A percentile compares a stretch with the other conserved stretches of the same genome.
Evolutionary conservation across 2,888 invertebrate genomes (phyloP).

Genomic region (Imbricaverruca yamaguchii): DNA sequence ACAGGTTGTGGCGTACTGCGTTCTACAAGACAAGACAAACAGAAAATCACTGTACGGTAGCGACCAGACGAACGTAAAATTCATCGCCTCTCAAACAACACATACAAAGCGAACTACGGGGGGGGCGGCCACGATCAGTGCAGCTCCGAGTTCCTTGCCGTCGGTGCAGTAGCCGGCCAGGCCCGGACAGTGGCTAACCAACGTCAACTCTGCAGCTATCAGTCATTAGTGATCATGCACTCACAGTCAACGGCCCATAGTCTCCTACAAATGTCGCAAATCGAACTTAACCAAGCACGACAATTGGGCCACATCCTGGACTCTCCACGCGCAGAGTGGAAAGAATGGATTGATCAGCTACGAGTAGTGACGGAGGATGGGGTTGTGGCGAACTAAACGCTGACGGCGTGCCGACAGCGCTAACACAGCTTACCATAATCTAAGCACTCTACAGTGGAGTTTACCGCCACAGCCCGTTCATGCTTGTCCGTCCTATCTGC

Average conservation of each 20-base stretch:
- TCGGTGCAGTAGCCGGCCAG: not conserved
- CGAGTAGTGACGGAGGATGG: no score
- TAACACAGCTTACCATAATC: no score
- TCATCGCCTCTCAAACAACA: not conserved
- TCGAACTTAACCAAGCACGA: not conserved
- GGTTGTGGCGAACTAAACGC: no score
- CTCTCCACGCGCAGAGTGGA: no score
- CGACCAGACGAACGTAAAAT: not conserved
- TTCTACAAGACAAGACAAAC: constrained; percentile 41
- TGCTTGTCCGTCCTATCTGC: not conserved
- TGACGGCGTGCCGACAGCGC: no score
- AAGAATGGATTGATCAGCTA: no score
- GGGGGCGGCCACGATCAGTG: not conserved
- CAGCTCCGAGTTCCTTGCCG: no score
- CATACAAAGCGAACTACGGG: not conserved
- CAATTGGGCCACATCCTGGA: not conserved
- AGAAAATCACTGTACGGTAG: not conserved
- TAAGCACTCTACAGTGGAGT: no score
- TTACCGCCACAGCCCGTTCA: not conserved
- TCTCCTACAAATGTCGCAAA: not conserved
- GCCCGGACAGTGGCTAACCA: not conserved
- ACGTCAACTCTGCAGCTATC: not conserved
- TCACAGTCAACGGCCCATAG: not conserved
- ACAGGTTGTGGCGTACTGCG: constrained; percentile 51
- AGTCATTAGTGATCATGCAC: not conserved